phyloP scores from a whole-genome alignment of 1,140 invertebrate species.

The Cherax destructor region DNA sequence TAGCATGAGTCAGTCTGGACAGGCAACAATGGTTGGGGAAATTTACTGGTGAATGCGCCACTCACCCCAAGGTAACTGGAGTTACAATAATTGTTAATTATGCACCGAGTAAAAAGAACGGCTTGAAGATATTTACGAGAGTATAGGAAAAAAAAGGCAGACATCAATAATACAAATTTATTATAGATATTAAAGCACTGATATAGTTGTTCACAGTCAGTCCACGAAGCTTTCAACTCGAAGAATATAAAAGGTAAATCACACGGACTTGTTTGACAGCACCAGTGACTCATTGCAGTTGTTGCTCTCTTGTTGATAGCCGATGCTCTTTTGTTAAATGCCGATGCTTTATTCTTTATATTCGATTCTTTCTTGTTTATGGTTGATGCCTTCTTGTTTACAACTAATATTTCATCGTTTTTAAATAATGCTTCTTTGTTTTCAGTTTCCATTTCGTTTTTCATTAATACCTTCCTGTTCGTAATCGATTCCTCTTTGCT shows the following conservation, averaged over 20 bases:
- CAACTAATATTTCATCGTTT: neutral
- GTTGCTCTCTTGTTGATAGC: neutral
- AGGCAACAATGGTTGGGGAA: no score
- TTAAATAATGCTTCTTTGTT: no score
- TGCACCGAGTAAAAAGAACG: no score
- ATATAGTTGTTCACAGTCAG: conserved; percentile 13
- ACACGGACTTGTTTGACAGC: neutral
- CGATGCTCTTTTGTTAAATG: neutral
- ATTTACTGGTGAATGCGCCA: no score
- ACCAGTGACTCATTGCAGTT: neutral
- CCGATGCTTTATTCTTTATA: neutral
- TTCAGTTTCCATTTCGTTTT: no score
- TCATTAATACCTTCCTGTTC: no score
- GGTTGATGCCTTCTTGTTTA: neutral
- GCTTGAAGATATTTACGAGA: no score
- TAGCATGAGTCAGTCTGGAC: no score
- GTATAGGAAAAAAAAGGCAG: neutral
- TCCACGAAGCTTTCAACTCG: neutral
- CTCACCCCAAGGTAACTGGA: no score
- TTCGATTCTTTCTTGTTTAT: neutral
- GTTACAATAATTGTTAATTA: no score
- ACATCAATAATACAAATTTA: conserved; percentile 10
- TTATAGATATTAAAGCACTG: conserved; percentile 13
- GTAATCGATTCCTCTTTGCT: no score
- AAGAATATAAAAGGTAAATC: neutral